Evolutionary conservation across 2,113 vertebrate genomes (phyloP).

Genomic region (Nibea coibor): DNA sequence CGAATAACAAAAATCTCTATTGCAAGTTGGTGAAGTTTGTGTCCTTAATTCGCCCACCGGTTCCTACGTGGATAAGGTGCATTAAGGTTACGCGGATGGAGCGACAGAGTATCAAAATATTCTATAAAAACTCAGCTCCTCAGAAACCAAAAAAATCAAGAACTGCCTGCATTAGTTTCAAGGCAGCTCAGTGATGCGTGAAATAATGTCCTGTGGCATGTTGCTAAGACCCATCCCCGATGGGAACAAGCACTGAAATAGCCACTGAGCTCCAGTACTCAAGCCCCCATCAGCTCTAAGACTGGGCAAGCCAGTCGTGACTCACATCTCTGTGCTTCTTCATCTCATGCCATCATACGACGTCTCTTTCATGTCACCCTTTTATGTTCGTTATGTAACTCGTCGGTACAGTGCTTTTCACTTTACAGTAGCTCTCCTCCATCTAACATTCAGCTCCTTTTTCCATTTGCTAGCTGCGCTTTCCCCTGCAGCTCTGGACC

Average conservation of each 20-base stretch:
- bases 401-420: conserved; percentile 21
- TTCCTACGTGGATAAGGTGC: background rate
- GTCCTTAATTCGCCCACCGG: conserved; percentile 18
- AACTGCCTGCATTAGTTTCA: conserved; percentile 86
- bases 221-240: conserved; percentile 83
- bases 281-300: conserved; percentile 33
- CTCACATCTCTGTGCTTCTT: conserved; percentile 30
- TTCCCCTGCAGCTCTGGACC: conserved; percentile 16
- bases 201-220: conserved; percentile 88
- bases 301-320: conserved; percentile 23
- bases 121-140: conserved; percentile 62
- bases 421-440: conserved; percentile 8
- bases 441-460: background rate
- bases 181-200: conserved; percentile 89
- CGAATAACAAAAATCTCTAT: background rate
- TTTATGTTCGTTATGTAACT: conserved; percentile 39
- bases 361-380: conserved; percentile 33
- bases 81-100: conserved; percentile 1
- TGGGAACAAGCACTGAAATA: conserved; percentile 79
- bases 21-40: conserved; percentile 9
- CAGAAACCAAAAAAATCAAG: conserved; percentile 79
- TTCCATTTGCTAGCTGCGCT: background rate
- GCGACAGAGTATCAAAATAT: conserved; percentile 30
- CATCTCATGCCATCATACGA: conserved; percentile 35
- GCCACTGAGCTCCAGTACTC: conserved; percentile 51